These are phyloP conservation scores for Chymomyza caudatula DNA, from an alignment of 2,888 invertebrate genomes.

Conservation along the genomic window DNA sequence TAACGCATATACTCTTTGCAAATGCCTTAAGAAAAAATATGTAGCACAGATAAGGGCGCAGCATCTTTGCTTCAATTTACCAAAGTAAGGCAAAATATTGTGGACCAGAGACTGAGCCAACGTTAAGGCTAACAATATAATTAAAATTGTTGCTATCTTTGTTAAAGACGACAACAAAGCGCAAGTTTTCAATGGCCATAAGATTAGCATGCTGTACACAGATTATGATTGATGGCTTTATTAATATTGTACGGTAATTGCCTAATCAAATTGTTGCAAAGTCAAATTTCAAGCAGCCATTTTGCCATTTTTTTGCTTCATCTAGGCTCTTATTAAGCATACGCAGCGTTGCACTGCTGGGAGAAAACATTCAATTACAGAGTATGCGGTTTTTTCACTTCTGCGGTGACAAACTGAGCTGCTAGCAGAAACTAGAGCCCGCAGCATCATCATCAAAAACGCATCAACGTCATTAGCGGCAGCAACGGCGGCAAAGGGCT, in stretches of 20 bases:
- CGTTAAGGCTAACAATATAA: conserved; percentile 38
- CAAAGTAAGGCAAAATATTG: conserved; percentile 6
- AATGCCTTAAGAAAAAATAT: conserved; percentile 43
- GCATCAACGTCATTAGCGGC: conserved; percentile 63
- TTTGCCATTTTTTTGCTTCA: not conserved
- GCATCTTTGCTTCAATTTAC: not conserved
- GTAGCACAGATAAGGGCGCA: not conserved
- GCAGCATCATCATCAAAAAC: conserved; percentile 69
- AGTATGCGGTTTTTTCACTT: not conserved
- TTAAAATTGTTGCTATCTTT: conserved; percentile 47
- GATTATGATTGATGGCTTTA: conserved; percentile 62
- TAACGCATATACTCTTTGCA: conserved; percentile 12
- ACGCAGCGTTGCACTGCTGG: conserved; percentile 41
- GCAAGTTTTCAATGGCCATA: not conserved
- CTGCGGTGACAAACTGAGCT: conserved; percentile 22
- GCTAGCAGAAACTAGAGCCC: not conserved
- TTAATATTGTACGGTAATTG: conserved; percentile 62
- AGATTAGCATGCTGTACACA: not conserved
- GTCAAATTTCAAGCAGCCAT: conserved; percentile 30
- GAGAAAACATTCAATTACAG: conserved; percentile 56
- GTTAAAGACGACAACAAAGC: not conserved
- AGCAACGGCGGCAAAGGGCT: conserved; percentile 11
- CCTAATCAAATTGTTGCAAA: conserved; percentile 34
- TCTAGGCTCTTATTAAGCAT: conserved; percentile 49
- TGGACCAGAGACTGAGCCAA: conserved; percentile 16